Percentiles rank a stretch among this genome's conserved stretches.
phyloP scores from a whole-genome alignment of 1,140 invertebrate species.

The Hypothenemus hampei region DNA sequence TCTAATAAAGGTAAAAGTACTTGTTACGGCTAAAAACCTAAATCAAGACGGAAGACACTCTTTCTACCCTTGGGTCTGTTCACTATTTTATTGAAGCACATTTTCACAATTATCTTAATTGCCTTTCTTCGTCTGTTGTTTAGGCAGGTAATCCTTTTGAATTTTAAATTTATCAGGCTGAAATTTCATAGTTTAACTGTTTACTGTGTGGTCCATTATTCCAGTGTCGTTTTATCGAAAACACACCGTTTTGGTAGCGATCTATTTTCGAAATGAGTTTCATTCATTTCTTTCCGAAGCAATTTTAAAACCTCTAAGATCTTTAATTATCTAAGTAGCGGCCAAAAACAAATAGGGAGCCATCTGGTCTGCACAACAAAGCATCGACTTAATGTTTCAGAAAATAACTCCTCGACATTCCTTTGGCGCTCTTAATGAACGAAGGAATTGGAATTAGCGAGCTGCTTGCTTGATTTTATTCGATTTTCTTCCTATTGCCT shows the following conservation, averaged over 20 bases:
- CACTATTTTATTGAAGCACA: constrained; percentile 3
- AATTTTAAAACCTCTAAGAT: constrained; percentile 24
- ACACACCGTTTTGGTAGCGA: not conserved
- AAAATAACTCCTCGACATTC: constrained; percentile 27
- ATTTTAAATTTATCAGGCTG: too few relatives aligned
- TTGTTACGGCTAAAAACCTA: constrained; percentile 23
- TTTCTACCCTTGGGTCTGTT: not conserved
- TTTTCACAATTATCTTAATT: constrained; percentile 11
- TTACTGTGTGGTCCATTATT: constrained; percentile 4
- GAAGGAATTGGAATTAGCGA: constrained; percentile 25
- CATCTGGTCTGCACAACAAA: constrained; percentile 23
- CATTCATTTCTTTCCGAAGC: constrained; percentile 20
- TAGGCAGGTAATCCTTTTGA: not conserved
- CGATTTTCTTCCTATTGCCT: constrained; percentile 20
- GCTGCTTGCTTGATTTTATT: constrained; percentile 12
- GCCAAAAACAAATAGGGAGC: constrained; percentile 23
- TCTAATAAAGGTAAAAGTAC: constrained; percentile 27
- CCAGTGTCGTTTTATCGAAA: not conserved
- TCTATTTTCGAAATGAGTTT: constrained; percentile 16
- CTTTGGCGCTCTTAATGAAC: constrained; percentile 24
- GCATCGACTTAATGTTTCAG: constrained; percentile 23
- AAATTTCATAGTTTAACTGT: too few relatives aligned
- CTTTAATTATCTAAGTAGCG: constrained; percentile 28
- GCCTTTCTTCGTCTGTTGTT: not conserved
- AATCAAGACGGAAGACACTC: constrained; percentile 18